phyloP scores from a whole-genome alignment of 2,113 vertebrate species.

The Tragelaphus imberbis region DNA sequence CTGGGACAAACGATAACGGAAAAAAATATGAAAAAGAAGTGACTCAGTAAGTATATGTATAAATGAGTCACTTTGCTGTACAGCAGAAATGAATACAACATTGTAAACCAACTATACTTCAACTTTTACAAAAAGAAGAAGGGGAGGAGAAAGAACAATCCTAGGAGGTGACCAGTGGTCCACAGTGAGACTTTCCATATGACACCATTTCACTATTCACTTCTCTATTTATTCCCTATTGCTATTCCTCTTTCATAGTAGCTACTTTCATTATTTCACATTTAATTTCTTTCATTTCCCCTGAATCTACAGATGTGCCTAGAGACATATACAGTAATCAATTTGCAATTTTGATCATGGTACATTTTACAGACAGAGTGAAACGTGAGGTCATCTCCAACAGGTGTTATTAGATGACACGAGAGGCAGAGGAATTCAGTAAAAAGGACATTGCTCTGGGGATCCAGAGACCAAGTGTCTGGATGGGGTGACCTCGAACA shows the following conservation, averaged over 20 bases:
- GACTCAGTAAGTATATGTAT: neutral
- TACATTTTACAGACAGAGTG: neutral
- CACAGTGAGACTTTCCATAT: neutral
- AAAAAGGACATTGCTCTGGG: neutral
- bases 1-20: neutral
- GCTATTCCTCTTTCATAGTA: neutral
- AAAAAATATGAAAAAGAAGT: neutral
- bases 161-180: neutral
- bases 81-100: neutral
- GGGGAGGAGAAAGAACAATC: neutral
- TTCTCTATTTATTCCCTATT: neutral
- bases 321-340: neutral
- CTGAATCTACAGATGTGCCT: neutral
- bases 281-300: neutral
- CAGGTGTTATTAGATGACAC: neutral
- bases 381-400: neutral
- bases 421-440: neutral
- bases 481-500: neutral
- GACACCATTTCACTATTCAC: neutral
- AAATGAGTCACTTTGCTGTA: neutral
- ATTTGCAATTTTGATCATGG: neutral
- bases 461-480: neutral
- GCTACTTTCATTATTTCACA: neutral
- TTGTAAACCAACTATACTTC: neutral
- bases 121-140: neutral